Evolutionary conservation across 2,113 vertebrate genomes (phyloP).

Genomic region (Dascyllus trimaculatus): DNA sequence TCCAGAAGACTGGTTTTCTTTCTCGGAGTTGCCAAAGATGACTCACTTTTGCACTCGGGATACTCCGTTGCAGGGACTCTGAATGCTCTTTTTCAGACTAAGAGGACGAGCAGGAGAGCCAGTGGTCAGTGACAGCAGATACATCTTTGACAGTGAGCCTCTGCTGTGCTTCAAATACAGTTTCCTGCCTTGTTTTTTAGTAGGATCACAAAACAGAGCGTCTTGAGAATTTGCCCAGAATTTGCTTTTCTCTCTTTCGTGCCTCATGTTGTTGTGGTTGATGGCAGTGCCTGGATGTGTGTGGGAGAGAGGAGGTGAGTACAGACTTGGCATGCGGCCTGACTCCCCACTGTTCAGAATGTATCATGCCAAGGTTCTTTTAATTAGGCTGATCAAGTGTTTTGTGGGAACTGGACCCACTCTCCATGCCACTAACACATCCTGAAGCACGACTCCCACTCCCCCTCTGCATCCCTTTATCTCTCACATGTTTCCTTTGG

Average conservation of each 20-base stretch:
- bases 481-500: constrained; percentile 63
- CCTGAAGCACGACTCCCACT: constrained; percentile 64
- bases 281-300: constrained; percentile 66
- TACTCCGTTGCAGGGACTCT: constrained; percentile 43
- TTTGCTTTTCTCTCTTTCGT: constrained; percentile 53
- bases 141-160: constrained; percentile 51
- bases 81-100: constrained; percentile 47
- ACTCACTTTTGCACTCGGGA: constrained; percentile 76
- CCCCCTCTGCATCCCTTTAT: constrained; percentile 61
- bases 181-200: constrained; percentile 57
- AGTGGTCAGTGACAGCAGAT: constrained; percentile 62
- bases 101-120: constrained; percentile 55
- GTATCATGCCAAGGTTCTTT: constrained; percentile 80
- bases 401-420: constrained; percentile 81
- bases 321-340: constrained; percentile 70
- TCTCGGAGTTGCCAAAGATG: constrained; percentile 78
- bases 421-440: constrained; percentile 75
- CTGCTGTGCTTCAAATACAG: constrained; percentile 50
- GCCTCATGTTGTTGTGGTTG: constrained; percentile 55
- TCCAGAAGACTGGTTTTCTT: constrained; percentile 78
- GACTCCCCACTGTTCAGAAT: constrained; percentile 69
- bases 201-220: constrained; percentile 50
- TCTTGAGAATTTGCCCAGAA: constrained; percentile 69
- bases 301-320: constrained; percentile 74
- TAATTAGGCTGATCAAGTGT: constrained; percentile 84